Evolutionary conservation across 2,888 invertebrate genomes (phyloP).

Genomic region (Epicampocera succincta): DNA sequence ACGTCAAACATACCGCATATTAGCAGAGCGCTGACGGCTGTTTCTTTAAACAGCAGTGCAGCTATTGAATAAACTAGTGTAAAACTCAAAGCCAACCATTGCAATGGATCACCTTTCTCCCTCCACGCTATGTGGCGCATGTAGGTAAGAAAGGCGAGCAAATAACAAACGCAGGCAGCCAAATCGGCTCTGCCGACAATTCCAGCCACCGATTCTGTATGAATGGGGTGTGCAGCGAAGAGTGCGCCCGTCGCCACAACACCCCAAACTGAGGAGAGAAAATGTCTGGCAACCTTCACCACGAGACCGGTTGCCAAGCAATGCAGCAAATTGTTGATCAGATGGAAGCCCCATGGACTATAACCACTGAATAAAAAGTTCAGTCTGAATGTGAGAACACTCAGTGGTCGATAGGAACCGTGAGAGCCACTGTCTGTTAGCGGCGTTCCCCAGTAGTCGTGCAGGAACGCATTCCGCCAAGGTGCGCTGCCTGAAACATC

Average conservation of each 20-base stretch:
- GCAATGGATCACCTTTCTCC: constrained; percentile 82
- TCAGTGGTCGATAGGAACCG: constrained; percentile 97
- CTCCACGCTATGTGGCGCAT: constrained; percentile 88
- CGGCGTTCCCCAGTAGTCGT: constrained; percentile 99
- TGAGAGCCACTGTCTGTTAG: constrained; percentile 95
- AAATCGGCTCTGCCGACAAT: constrained; percentile 97
- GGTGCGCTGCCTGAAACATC: constrained; percentile 94
- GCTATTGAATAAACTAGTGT: constrained; percentile 87
- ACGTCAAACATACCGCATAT: constrained; percentile 95
- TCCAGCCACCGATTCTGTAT: constrained; percentile 98
- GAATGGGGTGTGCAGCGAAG: constrained; percentile 97
- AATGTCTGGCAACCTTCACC: constrained; percentile 87
- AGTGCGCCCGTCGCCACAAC: constrained; percentile 90
- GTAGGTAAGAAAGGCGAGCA: constrained; percentile 93
- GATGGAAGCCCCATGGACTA: constrained; percentile 92
- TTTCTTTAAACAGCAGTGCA: constrained; percentile 97
- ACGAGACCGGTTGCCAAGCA: constrained; percentile 92
- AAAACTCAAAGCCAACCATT: constrained; percentile 85
- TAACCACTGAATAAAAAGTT: constrained; percentile 90
- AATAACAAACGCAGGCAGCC: constrained; percentile 94
- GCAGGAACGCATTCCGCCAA: constrained; percentile 90
- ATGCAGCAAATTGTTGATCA: constrained; percentile 93
- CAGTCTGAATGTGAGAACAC: constrained; percentile 92
- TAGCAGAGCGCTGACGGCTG: constrained; percentile 94
- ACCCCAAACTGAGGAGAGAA: constrained; percentile 87